Conservation (phyloP, 2,888 invertebrate species). For the Neoitamus cyanurus region DNA sequence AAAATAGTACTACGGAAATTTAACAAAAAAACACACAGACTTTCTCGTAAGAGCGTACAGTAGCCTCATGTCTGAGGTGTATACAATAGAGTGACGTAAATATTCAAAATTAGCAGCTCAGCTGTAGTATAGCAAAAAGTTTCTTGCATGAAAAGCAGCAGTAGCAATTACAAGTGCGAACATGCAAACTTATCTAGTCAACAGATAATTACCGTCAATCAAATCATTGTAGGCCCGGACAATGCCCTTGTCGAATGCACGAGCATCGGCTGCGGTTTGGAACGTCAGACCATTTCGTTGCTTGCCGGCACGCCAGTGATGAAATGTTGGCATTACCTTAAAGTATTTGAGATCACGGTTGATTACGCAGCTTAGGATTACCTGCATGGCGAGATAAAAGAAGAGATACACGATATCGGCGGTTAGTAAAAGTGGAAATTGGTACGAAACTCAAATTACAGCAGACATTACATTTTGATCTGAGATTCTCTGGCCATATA, state of each 20-base stretch:
- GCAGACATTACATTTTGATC: slow-evolving; percentile 83
- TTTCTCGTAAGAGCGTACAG: background rate
- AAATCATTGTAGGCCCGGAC: slow-evolving; percentile 89
- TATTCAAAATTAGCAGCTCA: background rate
- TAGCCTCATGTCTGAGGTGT: background rate
- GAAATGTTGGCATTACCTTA: slow-evolving; percentile 98
- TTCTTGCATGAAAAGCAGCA: background rate
- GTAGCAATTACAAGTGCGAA: background rate
- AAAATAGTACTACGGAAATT: too few species aligned
- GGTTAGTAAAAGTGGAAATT: slow-evolving; percentile 9
- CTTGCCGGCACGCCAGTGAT: slow-evolving; percentile 97
- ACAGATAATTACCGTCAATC: slow-evolving; percentile 81
- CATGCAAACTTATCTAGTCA: slow-evolving; percentile 14
- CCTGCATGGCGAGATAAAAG: slow-evolving; percentile 69
- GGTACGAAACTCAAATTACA: background rate
- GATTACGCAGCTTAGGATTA: slow-evolving; percentile 92
- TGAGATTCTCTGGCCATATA: slow-evolving; percentile 90
- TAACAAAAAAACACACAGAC: too few species aligned
- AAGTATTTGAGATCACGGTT: slow-evolving; percentile 97
- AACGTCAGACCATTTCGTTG: slow-evolving; percentile 96
- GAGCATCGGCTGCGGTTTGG: slow-evolving; percentile 93
- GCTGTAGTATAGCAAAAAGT: background rate
- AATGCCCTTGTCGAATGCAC: slow-evolving; percentile 94
- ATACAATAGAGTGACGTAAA: background rate
- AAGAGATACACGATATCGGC: background rate